A percentile compares a stretch with the other conserved stretches of the same genome.
phyloP scores from a whole-genome alignment of 2,797 vertebrate genomes.

The Acrossocheilus wenchowensis region DNA sequence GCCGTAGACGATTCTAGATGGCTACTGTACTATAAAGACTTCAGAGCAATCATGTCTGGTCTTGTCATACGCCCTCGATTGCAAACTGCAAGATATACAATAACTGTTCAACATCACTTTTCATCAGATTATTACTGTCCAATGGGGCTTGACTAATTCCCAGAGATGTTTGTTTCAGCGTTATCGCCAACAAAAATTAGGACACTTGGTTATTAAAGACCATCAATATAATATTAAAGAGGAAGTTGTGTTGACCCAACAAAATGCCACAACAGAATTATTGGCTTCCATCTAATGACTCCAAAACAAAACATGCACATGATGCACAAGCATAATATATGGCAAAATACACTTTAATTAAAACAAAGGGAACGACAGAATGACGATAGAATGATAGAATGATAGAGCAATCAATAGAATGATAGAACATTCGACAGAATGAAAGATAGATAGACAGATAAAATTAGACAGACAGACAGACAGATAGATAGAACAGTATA shows the following conservation, averaged over 20 bases:
- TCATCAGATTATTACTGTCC: constrained; percentile 51
- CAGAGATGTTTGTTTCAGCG: constrained; percentile 31
- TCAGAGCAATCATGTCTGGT: constrained; percentile 47
- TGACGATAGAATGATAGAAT: too few relatives aligned
- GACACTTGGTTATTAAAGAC: constrained; percentile 43
- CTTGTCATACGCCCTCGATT: constrained; percentile 37
- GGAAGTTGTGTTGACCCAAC: constrained; percentile 38
- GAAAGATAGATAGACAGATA: too few relatives aligned
- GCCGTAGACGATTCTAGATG: constrained; percentile 33
- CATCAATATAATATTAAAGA: constrained; percentile 29
- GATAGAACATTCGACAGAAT: too few relatives aligned
- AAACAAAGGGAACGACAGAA: not conserved
- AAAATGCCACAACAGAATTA: constrained; percentile 21
- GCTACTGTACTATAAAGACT: constrained; percentile 46
- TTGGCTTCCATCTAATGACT: constrained; percentile 28
- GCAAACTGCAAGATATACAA: constrained; percentile 51
- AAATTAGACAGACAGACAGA: too few relatives aligned
- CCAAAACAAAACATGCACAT: constrained; percentile 5
- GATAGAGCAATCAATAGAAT: too few relatives aligned
- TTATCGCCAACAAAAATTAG: constrained; percentile 34
- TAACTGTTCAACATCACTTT: constrained; percentile 34
- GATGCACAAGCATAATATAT: not conserved
- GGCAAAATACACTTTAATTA: not conserved
- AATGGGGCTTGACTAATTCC: constrained; percentile 45
- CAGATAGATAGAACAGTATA: too few relatives aligned